Base-by-base conservation (phyloP, 2,113 vertebrate species). In the Rattus rattus region DNA sequence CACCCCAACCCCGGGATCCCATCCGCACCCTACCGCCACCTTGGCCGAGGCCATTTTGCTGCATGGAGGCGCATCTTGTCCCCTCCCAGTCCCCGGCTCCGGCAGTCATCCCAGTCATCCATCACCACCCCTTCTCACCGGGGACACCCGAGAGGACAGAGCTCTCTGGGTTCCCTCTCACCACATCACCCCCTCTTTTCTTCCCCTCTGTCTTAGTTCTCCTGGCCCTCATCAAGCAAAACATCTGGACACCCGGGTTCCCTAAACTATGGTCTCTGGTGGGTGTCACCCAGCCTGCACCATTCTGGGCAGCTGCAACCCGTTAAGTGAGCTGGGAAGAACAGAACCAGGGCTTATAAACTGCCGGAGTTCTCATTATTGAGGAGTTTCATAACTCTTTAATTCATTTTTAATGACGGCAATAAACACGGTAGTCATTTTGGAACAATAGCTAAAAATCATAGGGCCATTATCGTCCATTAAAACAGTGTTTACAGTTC, bases 381-480 rank as follows among this genome's bases (percentile, higher is more conserved):
- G 98, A 97, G 97, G 98, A 98, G 98, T 99, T 98, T 98, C 98
- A 98, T 98, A 99, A 99, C 98, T 98, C 98, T 98, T 98, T 98
- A 98, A 98, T 98, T 98, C 97, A 98, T 98, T 96, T 98, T 98
- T 98, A 98, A 99, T 98, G 98, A 98, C 59, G 96, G 98, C 97
- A 97, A 98, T 99, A 99, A 99, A 98, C 98, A 98, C 90, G 94
- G 98, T 90, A 98, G 98, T 98, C 98, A 98, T 98, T 98, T 98
- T 98, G 98, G 97, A 99, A 98, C 98, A 99, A 98, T 98, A 98
- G 98, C 98, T 99, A 98, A 99, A 99, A 99, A 99, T 98, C 98
- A 98, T 96, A 97, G 97, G 92, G 97, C 98, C 98, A 98, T 98
- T 99, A 98, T 97, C 98, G 98, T 98, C 98, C 98, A 98, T 99